Conservation (phyloP, 2,888 invertebrate species). For the Tridacna gigas region DNA sequence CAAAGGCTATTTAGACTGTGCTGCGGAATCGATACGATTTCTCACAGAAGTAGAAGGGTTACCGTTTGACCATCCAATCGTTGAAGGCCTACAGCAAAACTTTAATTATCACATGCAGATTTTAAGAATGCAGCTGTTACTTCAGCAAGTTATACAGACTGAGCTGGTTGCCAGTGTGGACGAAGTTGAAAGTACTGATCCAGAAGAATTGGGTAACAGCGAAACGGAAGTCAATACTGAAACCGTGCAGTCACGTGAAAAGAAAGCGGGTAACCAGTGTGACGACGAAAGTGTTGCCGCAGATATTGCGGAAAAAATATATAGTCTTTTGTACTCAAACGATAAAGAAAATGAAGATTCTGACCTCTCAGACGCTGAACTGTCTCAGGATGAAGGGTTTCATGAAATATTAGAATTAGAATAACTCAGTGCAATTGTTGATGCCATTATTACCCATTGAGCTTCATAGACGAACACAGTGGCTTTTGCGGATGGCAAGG, state of each 20-base stretch:
- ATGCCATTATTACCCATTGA: too few species aligned
- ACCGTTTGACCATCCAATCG: slow-evolving; percentile 69
- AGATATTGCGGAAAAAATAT: background rate
- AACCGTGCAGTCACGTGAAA: too few species aligned
- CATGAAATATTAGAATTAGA: background rate
- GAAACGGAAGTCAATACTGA: background rate
- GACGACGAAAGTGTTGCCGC: background rate
- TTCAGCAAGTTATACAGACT: background rate
- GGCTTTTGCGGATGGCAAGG: too few species aligned
- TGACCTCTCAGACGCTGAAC: background rate
- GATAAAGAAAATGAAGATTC: background rate
- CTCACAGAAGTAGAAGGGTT: slow-evolving; percentile 74
- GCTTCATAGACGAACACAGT: too few species aligned
- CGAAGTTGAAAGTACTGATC: too few species aligned
- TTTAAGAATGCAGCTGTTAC: slow-evolving; percentile 8
- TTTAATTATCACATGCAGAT: slow-evolving; percentile 66
- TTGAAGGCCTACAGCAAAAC: slow-evolving; percentile 72
- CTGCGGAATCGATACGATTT: slow-evolving; percentile 74
- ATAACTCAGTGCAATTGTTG: background rate
- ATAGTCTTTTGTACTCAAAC: background rate
- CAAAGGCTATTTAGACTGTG: slow-evolving; percentile 76
- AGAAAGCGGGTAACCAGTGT: too few species aligned
- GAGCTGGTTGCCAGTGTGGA: background rate
- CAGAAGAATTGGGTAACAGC: background rate
- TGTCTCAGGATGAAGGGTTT: background rate